A percentile compares a stretch with the other conserved stretches of the same genome.
Conservation (phyloP, 2,797 vertebrate species). For the Lutjanus argentimaculatus region DNA sequence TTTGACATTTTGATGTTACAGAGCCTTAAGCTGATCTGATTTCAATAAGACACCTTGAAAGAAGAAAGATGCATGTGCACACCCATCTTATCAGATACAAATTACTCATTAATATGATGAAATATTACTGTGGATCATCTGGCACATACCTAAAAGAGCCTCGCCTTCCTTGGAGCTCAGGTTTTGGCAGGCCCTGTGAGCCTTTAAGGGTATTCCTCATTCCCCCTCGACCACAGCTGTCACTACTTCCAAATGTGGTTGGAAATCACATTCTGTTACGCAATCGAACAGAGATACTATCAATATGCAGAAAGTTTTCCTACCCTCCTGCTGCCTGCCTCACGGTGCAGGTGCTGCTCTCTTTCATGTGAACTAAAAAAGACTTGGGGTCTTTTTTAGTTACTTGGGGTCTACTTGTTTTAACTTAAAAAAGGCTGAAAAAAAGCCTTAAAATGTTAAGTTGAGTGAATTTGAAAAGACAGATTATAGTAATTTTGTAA, state of each 20-base stretch:
- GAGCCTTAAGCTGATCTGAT: background rate
- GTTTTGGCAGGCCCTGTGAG: background rate
- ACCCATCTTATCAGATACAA: background rate
- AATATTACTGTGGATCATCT: background rate
- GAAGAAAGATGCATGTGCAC: too few species aligned
- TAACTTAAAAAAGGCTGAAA: too few species aligned
- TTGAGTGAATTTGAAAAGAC: too few species aligned
- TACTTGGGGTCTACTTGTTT: too few species aligned
- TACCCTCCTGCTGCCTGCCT: constrained; percentile 32
- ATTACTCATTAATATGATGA: background rate
- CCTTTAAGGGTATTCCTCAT: constrained; percentile 64
- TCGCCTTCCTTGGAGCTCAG: constrained; percentile 10
- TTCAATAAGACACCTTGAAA: background rate
- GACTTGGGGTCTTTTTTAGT: too few species aligned
- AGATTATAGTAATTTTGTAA: too few species aligned
- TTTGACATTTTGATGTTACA: background rate
- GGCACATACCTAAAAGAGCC: background rate
- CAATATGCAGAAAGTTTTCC: constrained; percentile 66
- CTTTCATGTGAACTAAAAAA: constrained; percentile 33
- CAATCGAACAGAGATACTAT: constrained; percentile 65
- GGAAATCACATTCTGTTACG: constrained; percentile 82
- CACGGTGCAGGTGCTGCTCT: constrained; percentile 70
- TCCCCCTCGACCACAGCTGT: constrained; percentile 42
- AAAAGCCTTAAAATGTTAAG: too few species aligned
- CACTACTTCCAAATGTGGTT: constrained; percentile 69